Evolutionary conservation across 2,113 vertebrate species (phyloP).

Genomic region (Oncorhynchus gorbuscha): DNA sequence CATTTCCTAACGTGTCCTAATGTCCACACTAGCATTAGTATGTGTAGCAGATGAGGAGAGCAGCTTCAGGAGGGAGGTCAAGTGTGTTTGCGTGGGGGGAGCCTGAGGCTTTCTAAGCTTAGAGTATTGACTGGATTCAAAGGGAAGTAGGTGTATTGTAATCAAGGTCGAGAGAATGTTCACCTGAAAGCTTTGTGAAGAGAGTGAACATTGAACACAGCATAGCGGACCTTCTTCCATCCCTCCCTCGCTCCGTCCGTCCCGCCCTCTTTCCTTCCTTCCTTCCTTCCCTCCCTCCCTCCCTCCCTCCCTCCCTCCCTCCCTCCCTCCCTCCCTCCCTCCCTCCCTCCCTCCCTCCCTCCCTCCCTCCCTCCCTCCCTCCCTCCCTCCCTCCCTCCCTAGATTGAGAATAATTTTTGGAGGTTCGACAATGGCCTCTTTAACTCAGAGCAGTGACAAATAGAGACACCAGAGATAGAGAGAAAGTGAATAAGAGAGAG

Average conservation of each 20-base stretch:
- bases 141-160: too few relatives aligned
- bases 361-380: neutral
- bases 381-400: neutral
- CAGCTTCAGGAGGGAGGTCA: too few relatives aligned
- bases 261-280: neutral
- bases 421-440: conserved; percentile 33
- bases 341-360: neutral
- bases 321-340: neutral
- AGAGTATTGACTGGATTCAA: too few relatives aligned
- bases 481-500: neutral
- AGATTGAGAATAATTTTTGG: conserved; percentile 24
- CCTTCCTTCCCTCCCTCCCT: neutral
- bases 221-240: neutral
- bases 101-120: too few relatives aligned
- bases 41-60: too few relatives aligned
- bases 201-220: neutral
- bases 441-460: conserved; percentile 9
- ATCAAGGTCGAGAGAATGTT: too few relatives aligned
- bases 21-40: too few relatives aligned
- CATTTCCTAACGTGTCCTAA: too few relatives aligned
- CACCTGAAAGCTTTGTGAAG: too few relatives aligned
- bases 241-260: neutral
- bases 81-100: too few relatives aligned
- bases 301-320: neutral
- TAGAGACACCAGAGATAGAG: neutral